Evolutionary conservation across 2,113 vertebrate genomes (phyloP), one percentile per base, ranked within the genome.

Genomic region (Centropristis striata): DNA sequence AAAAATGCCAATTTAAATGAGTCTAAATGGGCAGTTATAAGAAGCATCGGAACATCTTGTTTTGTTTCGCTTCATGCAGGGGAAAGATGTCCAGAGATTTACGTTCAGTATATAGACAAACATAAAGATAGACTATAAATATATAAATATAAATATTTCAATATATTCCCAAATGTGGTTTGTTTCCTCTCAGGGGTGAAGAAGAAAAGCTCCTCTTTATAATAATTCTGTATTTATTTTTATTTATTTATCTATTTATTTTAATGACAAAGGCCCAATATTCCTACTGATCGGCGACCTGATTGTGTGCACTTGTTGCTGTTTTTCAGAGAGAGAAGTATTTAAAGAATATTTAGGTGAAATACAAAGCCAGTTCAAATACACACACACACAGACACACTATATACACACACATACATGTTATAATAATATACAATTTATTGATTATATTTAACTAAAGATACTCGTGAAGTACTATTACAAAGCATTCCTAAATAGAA

Each of bases 231-330:
- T 32, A 0, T 49, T 44, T n/a, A 6, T 25, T 53, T 63, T 75
- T 8, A 6, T 67, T 32, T 72, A 8, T 39, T 59, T 55, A 14
- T 50, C n/a, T 51, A n/a, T 85, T 81, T 92, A 87, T 71, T 50
- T 65, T 27, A 20, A 74, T 66, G 6, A 58, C 20, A 27, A 63
- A 4, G 20, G 41, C 46, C 39, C 21, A 59, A 4, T 61, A 39
- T 54, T 41, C 44, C 67, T 71, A 78, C 87, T 88, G 91, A 88
- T 76, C 84, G 86, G 91, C 88, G 81, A 87, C 90, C 83, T 89
- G 87, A 88, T n/a, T n/a, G 90, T 93, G 88, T 93, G 92, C 92
- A 95, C 88, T 88, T 87, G 27, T 47, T 87, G 18, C 41, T 84
- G 8, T 73, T 61, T 68, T 71, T 32, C 32, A 73, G n/a, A 59